phyloP scores from a whole-genome alignment of 2,888 invertebrate genomes.

The Parthenolecanium corni region DNA sequence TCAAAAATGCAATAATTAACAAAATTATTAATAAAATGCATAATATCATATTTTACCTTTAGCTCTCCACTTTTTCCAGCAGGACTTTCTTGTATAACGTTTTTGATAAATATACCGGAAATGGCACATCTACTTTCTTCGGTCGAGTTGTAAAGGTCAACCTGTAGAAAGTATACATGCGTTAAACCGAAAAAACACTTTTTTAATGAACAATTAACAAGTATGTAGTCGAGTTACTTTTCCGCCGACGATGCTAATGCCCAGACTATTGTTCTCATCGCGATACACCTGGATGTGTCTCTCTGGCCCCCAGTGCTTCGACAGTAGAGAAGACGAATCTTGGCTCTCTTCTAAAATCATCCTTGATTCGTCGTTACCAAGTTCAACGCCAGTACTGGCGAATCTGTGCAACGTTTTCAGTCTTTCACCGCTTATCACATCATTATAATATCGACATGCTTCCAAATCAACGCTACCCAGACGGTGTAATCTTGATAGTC shows the following conservation, averaged over 20 bases:
- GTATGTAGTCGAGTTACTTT: slow-evolving; percentile 47
- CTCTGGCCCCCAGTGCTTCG: slow-evolving; percentile 75
- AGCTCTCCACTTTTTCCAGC: slow-evolving; percentile 80
- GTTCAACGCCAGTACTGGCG: slow-evolving; percentile 32
- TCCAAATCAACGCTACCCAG: slow-evolving; percentile 31
- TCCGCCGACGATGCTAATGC: slow-evolving; percentile 94
- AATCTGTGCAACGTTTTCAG: slow-evolving; percentile 31
- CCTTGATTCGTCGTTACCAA: slow-evolving; percentile 33
- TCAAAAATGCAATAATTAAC: too few species aligned
- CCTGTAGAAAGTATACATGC: slow-evolving; percentile 41
- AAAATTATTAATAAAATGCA: too few species aligned
- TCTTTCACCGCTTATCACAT: slow-evolving; percentile 10
- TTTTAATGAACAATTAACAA: not conserved
- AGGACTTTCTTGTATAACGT: slow-evolving; percentile 85
- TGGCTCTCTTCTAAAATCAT: slow-evolving; percentile 44
- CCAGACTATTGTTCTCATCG: slow-evolving; percentile 68
- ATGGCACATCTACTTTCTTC: slow-evolving; percentile 59
- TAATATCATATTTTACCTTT: slow-evolving; percentile 54
- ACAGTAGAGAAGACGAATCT: slow-evolving; percentile 39
- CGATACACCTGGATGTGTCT: slow-evolving; percentile 60
- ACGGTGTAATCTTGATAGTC: slow-evolving; percentile 27
- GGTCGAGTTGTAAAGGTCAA: slow-evolving; percentile 58
- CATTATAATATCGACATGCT: slow-evolving; percentile 19
- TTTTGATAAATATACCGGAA: slow-evolving; percentile 95
- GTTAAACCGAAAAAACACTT: too few species aligned